These are phyloP conservation scores for Zaprionus taronus DNA, from an alignment of 1,140 invertebrate genomes.

Conservation along the genomic window DNA sequence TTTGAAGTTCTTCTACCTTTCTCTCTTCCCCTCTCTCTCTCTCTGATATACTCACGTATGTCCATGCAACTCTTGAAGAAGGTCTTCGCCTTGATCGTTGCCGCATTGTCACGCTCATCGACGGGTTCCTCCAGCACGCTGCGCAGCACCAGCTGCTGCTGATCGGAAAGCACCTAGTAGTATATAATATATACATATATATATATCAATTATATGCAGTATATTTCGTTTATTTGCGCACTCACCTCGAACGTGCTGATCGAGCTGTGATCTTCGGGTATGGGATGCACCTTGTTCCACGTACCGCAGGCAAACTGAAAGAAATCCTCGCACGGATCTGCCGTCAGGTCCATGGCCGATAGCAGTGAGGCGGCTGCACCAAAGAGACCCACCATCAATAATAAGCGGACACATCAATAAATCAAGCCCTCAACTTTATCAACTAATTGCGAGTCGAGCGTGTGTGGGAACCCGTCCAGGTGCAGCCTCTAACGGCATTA, in stretches of 20 bases:
- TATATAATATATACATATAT: slow-evolving; percentile 2
- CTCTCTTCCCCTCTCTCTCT: not conserved
- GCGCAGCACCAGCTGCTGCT: slow-evolving; percentile 93
- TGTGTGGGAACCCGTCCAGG: slow-evolving; percentile 10
- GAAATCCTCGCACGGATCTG: slow-evolving; percentile 94
- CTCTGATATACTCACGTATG: slow-evolving; percentile 88
- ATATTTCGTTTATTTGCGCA: too few species aligned
- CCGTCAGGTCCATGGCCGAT: slow-evolving; percentile 92
- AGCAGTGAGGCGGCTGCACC: slow-evolving; percentile 91
- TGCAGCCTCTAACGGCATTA: not conserved
- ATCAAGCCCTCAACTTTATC: not conserved
- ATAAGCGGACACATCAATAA: not conserved
- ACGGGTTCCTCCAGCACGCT: slow-evolving; percentile 90
- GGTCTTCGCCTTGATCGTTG: slow-evolving; percentile 92
- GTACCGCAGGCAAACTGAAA: slow-evolving; percentile 95
- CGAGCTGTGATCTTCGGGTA: slow-evolving; percentile 94
- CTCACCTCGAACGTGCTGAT: slow-evolving; percentile 93
- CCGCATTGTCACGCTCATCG: slow-evolving; percentile 87
- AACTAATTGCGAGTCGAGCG: not conserved
- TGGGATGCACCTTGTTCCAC: slow-evolving; percentile 95
- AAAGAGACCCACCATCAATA: not conserved
- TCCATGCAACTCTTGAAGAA: slow-evolving; percentile 95
- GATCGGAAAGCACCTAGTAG: slow-evolving; percentile 89
- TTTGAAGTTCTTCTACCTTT: not conserved
- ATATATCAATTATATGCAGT: too few species aligned